Evolutionary conservation across 1,140 invertebrate genomes (phyloP), one percentile per base, ranked within the genome.

Genomic region (Zaprionus nigranus): DNA sequence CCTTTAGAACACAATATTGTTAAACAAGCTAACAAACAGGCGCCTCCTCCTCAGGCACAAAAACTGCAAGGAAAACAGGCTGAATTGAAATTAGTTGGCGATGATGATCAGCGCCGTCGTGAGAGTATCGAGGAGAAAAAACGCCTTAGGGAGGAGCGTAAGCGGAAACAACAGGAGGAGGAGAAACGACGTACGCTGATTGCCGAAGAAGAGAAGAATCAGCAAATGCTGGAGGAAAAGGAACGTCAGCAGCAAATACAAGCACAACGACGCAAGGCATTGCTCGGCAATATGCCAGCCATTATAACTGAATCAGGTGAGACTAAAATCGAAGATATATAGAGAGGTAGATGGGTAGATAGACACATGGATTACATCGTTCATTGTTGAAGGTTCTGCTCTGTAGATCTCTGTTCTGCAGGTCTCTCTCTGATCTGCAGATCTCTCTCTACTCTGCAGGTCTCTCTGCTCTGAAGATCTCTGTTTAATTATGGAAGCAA

Each of bases 121-220:
- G 92, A 87, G 7, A 71, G 61, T 26, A 43, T 53, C 5, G 87
- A 91, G 40, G 88, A 82, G 40, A 88, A 90, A 20, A 66, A 74
- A 3, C 75, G 81, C 2, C 30, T 77, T 1, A 91, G 82, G 49
- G 91, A 92, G 78, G 82, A 94, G 93, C 83, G 93, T 92, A 73
- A 94, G 94, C 82, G 94, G 80, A 61, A 94, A 93, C 84, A 93
- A 84, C 80, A 93, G 2, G 94, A 94, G 49, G 94, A 95, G 82
- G 91, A 95, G 76, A 91, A 90, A 82, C 94, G 83, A 74, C 94
- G 92, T 26, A 75, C 40, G 4, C 24, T 79, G 28, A 71, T 74
- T 26, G 81, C 62, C 4, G 87, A 85, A 34, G 91, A 92, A 67
- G 81, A 92, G 54, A 84, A 75, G 38, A 62, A 75, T 38, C 83